phyloP scores from a whole-genome alignment of 2,797 vertebrate species.

The Benthosema pterotum region DNA sequence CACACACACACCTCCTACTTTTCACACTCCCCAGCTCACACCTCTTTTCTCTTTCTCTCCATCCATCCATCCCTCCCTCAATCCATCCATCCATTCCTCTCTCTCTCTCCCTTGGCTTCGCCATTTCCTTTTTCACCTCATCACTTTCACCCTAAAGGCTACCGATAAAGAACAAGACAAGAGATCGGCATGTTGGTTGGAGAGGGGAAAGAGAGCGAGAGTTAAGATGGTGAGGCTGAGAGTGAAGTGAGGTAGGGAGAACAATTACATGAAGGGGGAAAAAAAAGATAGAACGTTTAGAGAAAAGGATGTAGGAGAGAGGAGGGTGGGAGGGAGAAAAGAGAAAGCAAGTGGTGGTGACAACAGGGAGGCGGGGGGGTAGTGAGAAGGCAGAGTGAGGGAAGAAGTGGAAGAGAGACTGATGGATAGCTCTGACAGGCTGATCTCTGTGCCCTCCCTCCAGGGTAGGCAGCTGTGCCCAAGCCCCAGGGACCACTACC shows the following conservation, averaged over 20 bases:
- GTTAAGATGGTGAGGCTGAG: not conserved
- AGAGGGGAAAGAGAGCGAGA: not conserved
- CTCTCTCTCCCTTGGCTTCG: constrained; percentile 27
- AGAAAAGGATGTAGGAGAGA: not conserved
- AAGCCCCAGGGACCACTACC: constrained; percentile 53
- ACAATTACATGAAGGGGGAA: not conserved
- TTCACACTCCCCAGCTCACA: constrained; percentile 46
- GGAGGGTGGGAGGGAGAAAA: not conserved
- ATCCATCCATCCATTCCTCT: constrained; percentile 1
- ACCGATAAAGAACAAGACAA: no score
- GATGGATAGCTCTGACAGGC: constrained; percentile 66
- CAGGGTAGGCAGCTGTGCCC: constrained; percentile 70
- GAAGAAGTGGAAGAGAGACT: constrained; percentile 34
- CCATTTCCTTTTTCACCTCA: constrained; percentile 32
- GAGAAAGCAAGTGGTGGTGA: not conserved
- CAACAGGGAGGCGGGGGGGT: no score
- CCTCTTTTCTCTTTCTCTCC: constrained; percentile 26
- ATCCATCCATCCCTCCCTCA: constrained; percentile 25
- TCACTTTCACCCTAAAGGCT: constrained; percentile 15
- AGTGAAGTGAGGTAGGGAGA: not conserved
- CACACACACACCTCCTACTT: constrained; percentile 34
- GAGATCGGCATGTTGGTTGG: not conserved
- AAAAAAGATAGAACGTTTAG: not conserved
- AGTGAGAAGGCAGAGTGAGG: not conserved
- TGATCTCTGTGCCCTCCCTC: constrained; percentile 70